A percentile compares a stretch with the other conserved stretches of the same genome.
These are phyloP conservation scores for Pteruthius melanotis DNA, from an alignment of 2,113 vertebrate genomes.

Conservation along the genomic window DNA sequence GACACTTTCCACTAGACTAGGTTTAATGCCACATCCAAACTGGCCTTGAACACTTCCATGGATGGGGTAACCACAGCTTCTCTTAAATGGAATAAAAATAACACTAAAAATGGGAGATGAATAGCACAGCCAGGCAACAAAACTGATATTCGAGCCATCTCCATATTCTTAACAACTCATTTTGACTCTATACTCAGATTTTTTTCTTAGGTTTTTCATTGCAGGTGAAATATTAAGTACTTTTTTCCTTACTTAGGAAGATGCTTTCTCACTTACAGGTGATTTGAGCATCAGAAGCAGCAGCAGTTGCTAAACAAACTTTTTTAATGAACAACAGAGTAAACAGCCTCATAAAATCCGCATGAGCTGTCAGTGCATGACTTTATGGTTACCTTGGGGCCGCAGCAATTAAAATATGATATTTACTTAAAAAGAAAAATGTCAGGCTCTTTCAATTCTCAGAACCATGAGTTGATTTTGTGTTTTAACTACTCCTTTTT, in stretches of 20 bases:
- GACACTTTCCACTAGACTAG: not conserved
- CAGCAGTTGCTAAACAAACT: constrained; percentile 28
- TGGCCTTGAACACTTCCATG: not conserved
- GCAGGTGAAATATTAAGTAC: not conserved
- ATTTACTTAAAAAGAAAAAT: constrained; percentile 62
- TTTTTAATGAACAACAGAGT: constrained; percentile 25
- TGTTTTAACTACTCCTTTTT: constrained; percentile 15
- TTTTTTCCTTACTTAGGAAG: not conserved
- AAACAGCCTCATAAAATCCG: constrained; percentile 53
- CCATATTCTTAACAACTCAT: not conserved
- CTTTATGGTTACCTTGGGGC: constrained; percentile 36
- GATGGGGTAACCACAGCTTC: not conserved
- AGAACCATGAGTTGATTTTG: not conserved
- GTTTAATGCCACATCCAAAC: not conserved
- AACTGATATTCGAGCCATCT: not conserved
- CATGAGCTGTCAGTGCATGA: constrained; percentile 29
- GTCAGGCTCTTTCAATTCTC: constrained; percentile 26
- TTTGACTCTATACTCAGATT: not conserved
- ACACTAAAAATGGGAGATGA: not conserved
- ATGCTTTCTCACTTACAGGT: not conserved
- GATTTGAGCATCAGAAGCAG: not conserved
- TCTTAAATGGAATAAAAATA: not conserved
- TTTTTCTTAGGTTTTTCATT: not conserved
- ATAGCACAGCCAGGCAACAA: not conserved
- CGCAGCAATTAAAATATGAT: constrained; percentile 57